These are phyloP conservation scores for Sympetrum striolatum DNA, from an alignment of 2,888 invertebrate genomes.

Conservation along the genomic window DNA sequence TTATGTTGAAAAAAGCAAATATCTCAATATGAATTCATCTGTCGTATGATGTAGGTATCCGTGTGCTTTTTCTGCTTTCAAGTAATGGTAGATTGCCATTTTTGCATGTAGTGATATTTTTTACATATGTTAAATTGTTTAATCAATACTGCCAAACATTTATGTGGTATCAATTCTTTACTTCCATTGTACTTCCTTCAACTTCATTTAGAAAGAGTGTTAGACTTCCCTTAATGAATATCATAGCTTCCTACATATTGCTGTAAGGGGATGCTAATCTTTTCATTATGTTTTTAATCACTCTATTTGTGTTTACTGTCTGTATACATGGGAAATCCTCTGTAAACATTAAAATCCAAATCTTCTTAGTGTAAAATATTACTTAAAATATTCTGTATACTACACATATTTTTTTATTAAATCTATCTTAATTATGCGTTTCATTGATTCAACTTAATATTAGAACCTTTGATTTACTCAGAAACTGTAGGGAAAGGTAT, in stretches of 20 bases:
- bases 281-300: constrained; percentile 2
- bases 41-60: not conserved
- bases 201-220: not conserved
- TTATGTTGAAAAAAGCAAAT: not conserved
- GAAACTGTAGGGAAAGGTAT: too few relatives aligned
- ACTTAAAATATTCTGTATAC: constrained; percentile 35
- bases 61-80: constrained; percentile 6
- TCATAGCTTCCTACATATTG: constrained; percentile 8
- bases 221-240: not conserved
- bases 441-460: not conserved
- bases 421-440: constrained; percentile 16
- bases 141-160: not conserved
- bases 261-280: not conserved
- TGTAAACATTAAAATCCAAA: not conserved
- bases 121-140: not conserved
- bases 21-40: constrained; percentile 13
- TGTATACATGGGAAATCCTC: not conserved
- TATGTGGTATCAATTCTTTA: constrained; percentile 1
- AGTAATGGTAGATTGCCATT: constrained; percentile 2
- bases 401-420: constrained; percentile 38
- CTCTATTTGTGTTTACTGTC: not conserved
- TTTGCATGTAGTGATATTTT: constrained; percentile 7
- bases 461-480: too few relatives aligned
- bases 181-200: not conserved
- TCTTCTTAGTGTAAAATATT: constrained; percentile 25